Base-by-base conservation (phyloP, 2,888 invertebrate species). In the Hypomecis atomaria region DNA sequence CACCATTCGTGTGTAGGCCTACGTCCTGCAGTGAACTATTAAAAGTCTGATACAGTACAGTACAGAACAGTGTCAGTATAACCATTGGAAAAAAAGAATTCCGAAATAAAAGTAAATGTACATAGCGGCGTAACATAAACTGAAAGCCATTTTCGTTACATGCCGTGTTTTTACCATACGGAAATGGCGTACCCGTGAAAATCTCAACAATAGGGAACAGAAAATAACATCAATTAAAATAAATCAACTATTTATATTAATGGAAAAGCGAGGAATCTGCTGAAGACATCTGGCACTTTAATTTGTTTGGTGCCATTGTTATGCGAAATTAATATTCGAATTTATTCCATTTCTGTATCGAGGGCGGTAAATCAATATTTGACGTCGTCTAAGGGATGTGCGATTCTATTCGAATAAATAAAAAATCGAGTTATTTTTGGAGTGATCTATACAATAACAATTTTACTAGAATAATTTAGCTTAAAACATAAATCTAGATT, bases 311-410 rank as follows among this genome's bases (percentile, higher is more conserved):
- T 81, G 79, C 81, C 87, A 89, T 91, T 92, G 92, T 91, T 87
- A 86, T 88, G 89, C 88, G 83, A 87, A 91, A 92, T 92, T 92
- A 92, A 92, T 92, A 92, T 92, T 92, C 90, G 88, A 91, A 92
- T 91, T 91, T 91, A 92, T 92, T 92, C 91, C 88, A 88, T 87
- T 88, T 88, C 86, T 86, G 87, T 90, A 90, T 89, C 85, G 86
- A 84, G 86, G 85, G 83, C 79, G 84, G 85, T 85, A 85, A 87
- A 92, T 91, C 90, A 90, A 91, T 92, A 90, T 89, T 89, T 84
- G 83, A 80, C 78, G 81, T 82, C 81, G 78, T 84, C 84, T 65
- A 65, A n/a, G 60, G 34, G 59, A 57, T 65, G 59, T 40, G 48
- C 13, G 13, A 23, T 38, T 10, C 33, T 13, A 59, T n/a, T 53